Conservation (phyloP, 2,888 invertebrate genomes). For the Selenia dentaria region DNA sequence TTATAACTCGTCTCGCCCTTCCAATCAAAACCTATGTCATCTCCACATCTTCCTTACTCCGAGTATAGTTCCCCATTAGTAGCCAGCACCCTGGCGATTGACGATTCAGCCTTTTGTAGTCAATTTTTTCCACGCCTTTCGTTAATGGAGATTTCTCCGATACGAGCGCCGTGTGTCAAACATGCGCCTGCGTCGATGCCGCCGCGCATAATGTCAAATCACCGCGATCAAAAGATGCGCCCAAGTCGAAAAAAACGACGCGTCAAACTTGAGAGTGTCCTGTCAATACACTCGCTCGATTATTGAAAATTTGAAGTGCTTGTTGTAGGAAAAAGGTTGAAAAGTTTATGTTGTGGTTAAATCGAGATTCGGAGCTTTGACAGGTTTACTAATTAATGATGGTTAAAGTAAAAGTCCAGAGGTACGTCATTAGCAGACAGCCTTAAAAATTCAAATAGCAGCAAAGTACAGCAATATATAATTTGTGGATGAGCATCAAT, state of each 20-base stretch:
- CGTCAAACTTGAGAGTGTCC: conserved; percentile 54
- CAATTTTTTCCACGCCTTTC: conserved; percentile 73
- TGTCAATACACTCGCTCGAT: conserved; percentile 62
- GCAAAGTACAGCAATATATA: too few relatives aligned
- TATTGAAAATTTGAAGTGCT: conserved; percentile 51
- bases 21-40: conserved; percentile 1
- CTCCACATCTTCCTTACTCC: conserved; percentile 43
- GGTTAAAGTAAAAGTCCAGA: too few relatives aligned
- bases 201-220: conserved; percentile 70
- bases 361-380: conserved; percentile 23
- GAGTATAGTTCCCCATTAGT: conserved; percentile 67
- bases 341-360: conserved; percentile 39
- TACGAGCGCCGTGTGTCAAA: conserved; percentile 68
- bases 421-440: too few relatives aligned
- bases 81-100: conserved; percentile 77
- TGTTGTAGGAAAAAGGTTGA: conserved; percentile 37
- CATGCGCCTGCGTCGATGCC: conserved; percentile 43
- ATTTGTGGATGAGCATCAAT: too few relatives aligned
- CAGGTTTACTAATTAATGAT: conserved; percentile 28
- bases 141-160: conserved; percentile 78
- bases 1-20: too few relatives aligned
- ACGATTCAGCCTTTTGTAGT: conserved; percentile 75
- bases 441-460: too few relatives aligned
- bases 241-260: conserved; percentile 42
- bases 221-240: conserved; percentile 72